Evolutionary conservation across 23 tunicate genomes (phyloP), one percentile per base, ranked within the genome.

Genomic region (Trididemnum clinides): DNA sequence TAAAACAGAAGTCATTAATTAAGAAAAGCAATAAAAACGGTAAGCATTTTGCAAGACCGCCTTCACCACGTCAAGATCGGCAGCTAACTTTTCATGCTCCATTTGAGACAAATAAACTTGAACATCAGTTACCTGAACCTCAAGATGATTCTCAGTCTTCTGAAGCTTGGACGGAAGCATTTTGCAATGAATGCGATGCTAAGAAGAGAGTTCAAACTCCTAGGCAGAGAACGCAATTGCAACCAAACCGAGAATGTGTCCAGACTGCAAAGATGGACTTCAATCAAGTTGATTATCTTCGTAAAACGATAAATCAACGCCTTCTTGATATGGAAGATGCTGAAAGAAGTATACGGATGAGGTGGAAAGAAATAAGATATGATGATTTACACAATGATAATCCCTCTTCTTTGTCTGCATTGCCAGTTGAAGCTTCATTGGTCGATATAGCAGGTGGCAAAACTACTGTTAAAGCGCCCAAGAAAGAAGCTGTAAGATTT

Each of bases 311-410:
- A 1, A 34, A 73, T 32, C 73, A 86, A 32, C 59, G 64, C 49
- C 69, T 86, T 1, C 71, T 73, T 44, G 83, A 77, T 33, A 86
- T 86, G 59, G 84, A 86, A 86, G 34, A 64, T 21, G 65, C 34
- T n/a, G 90, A 77, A 64, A 64, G 22, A 1, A 71, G 23, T 19
- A 86, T 86, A 1, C 72, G 90, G 57, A n/a, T 18, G 2, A 64
- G 90, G 44, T 86, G 90, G 90, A 39, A 77, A 26, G 37, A 63
- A 19, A 78, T 86, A n/a, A 28, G 65, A 39, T 86, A 86, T 49
- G 90, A 86, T 28, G 66, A 32, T 7, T 21, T 86, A 0, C 57
- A 25, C 6, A 27, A 73, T 12, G 2, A 2, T 18, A 38, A 33
- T 0, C 59, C 2, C 0, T 21, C 21, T 38, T 35, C 33, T 27